A percentile compares a stretch with the other conserved stretches of the same genome.
Evolutionary conservation across 2,113 vertebrate species (phyloP).

Genomic region (Tonatia bakeri): DNA sequence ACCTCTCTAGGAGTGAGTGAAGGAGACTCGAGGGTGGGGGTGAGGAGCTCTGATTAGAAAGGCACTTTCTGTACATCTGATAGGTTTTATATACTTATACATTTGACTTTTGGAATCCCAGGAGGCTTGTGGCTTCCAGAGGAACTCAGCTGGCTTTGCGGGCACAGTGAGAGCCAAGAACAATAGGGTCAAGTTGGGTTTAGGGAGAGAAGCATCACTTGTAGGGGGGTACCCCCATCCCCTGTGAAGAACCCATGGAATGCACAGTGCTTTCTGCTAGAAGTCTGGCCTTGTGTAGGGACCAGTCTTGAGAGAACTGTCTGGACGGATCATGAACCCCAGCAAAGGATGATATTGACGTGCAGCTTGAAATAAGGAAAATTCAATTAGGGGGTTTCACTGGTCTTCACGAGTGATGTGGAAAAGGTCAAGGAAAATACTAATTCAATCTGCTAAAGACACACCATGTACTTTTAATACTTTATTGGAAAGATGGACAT

Average conservation of each 20-base stretch:
- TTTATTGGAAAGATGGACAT: neutral
- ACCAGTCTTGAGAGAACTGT: neutral
- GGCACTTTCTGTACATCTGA: neutral
- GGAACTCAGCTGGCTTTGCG: conserved; percentile 47
- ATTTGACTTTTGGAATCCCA: conserved; percentile 13
- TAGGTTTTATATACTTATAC: neutral
- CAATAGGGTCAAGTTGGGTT: conserved; percentile 43
- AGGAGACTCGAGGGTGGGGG: neutral
- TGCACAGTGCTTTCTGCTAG: neutral
- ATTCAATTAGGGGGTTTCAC: conserved; percentile 46
- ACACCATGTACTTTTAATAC: neutral
- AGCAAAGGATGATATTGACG: neutral
- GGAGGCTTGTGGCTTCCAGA: conserved; percentile 46
- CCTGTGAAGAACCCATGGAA: neutral
- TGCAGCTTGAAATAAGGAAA: conserved; percentile 15
- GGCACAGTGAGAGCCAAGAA: conserved; percentile 48
- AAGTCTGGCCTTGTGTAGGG: neutral
- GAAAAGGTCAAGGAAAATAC: conserved; percentile 42
- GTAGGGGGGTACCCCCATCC: neutral
- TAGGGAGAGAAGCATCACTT: neutral
- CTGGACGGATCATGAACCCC: neutral
- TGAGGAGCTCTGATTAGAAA: neutral
- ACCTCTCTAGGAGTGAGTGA: neutral
- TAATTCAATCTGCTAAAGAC: conserved; percentile 49
- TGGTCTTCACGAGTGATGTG: conserved; percentile 44